Conservation (phyloP, 2,888 invertebrate species). For the Lasius platythorax region DNA sequence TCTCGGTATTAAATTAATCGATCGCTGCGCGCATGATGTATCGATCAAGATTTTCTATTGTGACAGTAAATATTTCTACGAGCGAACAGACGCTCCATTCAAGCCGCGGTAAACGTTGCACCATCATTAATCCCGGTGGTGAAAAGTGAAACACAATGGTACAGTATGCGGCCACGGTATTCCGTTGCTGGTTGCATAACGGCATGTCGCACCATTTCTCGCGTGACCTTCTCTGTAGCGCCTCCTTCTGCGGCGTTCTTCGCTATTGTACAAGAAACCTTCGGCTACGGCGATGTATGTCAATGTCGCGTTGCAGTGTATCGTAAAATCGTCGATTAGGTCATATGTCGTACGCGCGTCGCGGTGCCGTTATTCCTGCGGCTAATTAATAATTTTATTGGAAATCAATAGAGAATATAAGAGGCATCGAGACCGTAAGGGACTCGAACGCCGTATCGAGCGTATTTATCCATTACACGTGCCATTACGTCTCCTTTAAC, state of each 20-base stretch:
- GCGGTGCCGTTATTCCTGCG: constrained; percentile 16
- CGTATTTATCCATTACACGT: constrained; percentile 8
- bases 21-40: not conserved
- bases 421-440: not conserved
- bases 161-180: not conserved
- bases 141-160: constrained; percentile 41
- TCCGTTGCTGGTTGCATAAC: constrained; percentile 58
- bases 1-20: not conserved
- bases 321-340: constrained; percentile 60
- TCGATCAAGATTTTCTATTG: not conserved
- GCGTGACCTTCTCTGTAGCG: constrained; percentile 75
- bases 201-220: constrained; percentile 58
- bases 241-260: constrained; percentile 52
- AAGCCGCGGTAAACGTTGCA: not conserved
- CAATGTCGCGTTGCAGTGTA: constrained; percentile 70
- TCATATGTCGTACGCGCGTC: constrained; percentile 40
- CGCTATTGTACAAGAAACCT: constrained; percentile 15
- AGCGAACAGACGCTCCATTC: constrained; percentile 27
- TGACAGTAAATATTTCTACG: not conserved
- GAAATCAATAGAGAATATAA: constrained; percentile 32
- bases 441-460: not conserved
- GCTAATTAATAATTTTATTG: constrained; percentile 41
- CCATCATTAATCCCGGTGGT: not conserved
- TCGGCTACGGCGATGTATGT: constrained; percentile 67
- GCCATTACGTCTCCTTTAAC: not conserved